Evolutionary conservation across 2,113 vertebrate genomes (phyloP).

Genomic region (Tor tambroides): DNA sequence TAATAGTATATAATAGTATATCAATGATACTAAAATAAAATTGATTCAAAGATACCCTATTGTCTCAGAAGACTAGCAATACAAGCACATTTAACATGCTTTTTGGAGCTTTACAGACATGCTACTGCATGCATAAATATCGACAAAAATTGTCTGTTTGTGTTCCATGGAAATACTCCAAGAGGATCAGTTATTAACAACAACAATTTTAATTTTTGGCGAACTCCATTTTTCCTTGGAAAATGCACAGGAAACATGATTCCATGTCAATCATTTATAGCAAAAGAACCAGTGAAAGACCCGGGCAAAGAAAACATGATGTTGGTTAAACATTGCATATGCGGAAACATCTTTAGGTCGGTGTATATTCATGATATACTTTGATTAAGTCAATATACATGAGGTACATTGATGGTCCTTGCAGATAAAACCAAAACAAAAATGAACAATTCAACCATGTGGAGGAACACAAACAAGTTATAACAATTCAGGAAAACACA

Average conservation of each 20-base stretch:
- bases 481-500: not conserved
- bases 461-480: not conserved
- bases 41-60: no score
- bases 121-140: no score
- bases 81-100: not conserved
- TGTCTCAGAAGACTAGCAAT: not conserved
- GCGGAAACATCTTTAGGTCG: not conserved
- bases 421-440: not conserved
- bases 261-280: not conserved
- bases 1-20: no score
- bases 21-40: not conserved
- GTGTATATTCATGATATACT: not conserved
- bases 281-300: not conserved
- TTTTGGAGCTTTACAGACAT: not conserved
- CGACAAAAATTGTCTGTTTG: not conserved
- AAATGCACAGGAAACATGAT: not conserved
- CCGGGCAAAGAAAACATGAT: not conserved
- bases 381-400: not conserved
- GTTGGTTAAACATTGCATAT: not conserved
- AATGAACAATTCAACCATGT: no score
- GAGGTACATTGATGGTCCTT: not conserved
- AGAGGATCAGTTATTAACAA: not conserved
- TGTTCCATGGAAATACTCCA: not conserved
- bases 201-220: not conserved
- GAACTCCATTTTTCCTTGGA: not conserved